These are phyloP conservation scores for Delia radicum DNA, from an alignment of 1,140 invertebrate species.

Conservation along the genomic window DNA sequence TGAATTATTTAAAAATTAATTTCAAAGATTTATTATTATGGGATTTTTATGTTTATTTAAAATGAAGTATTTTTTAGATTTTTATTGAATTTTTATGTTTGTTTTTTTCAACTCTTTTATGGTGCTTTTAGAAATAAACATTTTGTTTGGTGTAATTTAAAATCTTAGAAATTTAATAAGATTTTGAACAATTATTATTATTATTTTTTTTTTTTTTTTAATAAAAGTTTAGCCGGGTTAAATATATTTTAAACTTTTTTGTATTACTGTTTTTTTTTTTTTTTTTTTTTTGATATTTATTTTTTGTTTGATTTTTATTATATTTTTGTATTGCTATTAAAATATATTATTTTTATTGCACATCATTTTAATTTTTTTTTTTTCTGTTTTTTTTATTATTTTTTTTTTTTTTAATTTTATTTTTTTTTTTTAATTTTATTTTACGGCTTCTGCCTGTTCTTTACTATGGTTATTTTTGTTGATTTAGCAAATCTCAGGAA, in stretches of 20 bases:
- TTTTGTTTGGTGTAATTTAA: too few relatives aligned
- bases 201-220: too few relatives aligned
- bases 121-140: background rate
- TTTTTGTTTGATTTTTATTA: background rate
- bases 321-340: background rate
- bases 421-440: background rate
- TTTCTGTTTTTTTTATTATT: background rate
- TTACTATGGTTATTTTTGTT: background rate
- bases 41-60: too few relatives aligned
- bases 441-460: background rate
- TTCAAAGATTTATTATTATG: too few relatives aligned
- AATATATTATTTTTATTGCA: background rate
- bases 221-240: too few relatives aligned
- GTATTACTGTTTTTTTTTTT: background rate
- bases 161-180: too few relatives aligned
- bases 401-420: background rate
- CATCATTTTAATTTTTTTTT: background rate
- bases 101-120: too few relatives aligned
- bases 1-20: too few relatives aligned
- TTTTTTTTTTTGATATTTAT: background rate
- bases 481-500: background rate
- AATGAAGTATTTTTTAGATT: too few relatives aligned
- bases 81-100: too few relatives aligned
- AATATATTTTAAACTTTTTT: background rate
- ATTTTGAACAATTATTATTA: too few relatives aligned